phyloP scores from a whole-genome alignment of 2,113 vertebrate genomes.

The Heloderma charlesbogerti region DNA sequence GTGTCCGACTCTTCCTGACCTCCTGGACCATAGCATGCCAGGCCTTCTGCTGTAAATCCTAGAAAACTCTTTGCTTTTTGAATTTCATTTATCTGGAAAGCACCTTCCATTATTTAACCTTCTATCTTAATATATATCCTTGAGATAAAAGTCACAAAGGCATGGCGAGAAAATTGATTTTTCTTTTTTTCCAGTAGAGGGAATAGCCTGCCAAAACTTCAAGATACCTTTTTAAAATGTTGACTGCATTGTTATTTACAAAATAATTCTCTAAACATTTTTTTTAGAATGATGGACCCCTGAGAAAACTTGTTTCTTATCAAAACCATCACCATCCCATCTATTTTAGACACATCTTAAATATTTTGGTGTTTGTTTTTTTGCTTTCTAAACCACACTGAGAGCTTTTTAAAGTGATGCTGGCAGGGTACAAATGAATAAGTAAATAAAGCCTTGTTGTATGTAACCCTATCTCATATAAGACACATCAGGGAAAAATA shows the following conservation, averaged over 20 bases:
- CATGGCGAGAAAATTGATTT: background rate
- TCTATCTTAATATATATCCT: background rate
- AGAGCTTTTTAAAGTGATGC: background rate
- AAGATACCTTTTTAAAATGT: background rate
- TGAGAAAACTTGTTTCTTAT: background rate
- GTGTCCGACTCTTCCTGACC: no score
- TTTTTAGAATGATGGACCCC: background rate
- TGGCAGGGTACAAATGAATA: background rate
- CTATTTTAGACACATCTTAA: no score
- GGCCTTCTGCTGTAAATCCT: background rate
- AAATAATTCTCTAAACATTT: background rate
- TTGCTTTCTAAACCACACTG: background rate
- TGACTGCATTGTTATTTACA: background rate
- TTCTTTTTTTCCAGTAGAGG: background rate
- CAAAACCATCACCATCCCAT: no score
- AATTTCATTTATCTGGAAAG: background rate
- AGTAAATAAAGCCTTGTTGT: background rate
- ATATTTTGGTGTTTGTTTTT: background rate
- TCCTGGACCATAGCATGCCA: no score
- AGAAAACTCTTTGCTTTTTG: background rate
- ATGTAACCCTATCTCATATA: background rate
- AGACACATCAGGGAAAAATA: background rate
- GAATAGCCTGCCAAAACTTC: background rate
- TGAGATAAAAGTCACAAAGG: background rate
- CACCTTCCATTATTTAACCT: background rate